Percentiles rank a stretch among this genome's conserved stretches.
phyloP scores from a whole-genome alignment of 30 jellyfish, hydroid and myxozoan species.

The Chrysaora quinquecirrha region DNA sequence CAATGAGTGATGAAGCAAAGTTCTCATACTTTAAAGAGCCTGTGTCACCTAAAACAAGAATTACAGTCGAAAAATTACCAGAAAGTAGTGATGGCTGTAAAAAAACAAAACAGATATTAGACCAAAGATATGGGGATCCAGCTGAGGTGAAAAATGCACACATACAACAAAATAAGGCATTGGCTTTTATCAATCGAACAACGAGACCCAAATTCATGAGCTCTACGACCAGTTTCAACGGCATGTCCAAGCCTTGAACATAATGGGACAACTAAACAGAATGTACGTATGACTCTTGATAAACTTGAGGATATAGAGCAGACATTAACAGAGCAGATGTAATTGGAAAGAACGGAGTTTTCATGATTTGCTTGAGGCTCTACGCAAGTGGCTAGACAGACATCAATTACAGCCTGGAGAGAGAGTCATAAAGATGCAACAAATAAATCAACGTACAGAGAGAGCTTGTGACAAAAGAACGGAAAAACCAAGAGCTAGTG shows the following conservation, averaged over 20 bases:
- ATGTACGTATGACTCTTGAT: slow-evolving; percentile 52
- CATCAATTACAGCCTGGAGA: slow-evolving; percentile 19
- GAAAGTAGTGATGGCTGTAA: slow-evolving; percentile 33
- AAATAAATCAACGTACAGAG: neutral
- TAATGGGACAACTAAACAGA: slow-evolving; percentile 39
- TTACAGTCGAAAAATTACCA: slow-evolving; percentile 5
- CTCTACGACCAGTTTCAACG: slow-evolving; percentile 9
- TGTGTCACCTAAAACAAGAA: neutral
- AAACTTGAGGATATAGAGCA: slow-evolving; percentile 38
- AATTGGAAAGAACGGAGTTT: slow-evolving; percentile 56
- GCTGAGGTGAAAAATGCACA: slow-evolving; percentile 63
- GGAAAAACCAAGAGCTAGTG: neutral
- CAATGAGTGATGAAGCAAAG: neutral
- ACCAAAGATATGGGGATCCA: slow-evolving; percentile 5
- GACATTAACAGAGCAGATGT: slow-evolving; percentile 30
- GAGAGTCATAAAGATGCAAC: neutral
- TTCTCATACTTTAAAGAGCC: slow-evolving; percentile 1
- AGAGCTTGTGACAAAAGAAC: neutral
- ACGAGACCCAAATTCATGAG: slow-evolving; percentile 6
- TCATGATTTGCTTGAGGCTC: slow-evolving; percentile 18
- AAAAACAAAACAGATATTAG: slow-evolving; percentile 30
- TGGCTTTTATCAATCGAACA: slow-evolving; percentile 36
- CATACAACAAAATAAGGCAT: slow-evolving; percentile 29
- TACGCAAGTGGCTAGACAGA: slow-evolving; percentile 34
- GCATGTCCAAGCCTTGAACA: slow-evolving; percentile 50